These are phyloP conservation scores for Stigmatopora nigra DNA, from an alignment of 2,113 vertebrate species.

Conservation along the genomic window DNA sequence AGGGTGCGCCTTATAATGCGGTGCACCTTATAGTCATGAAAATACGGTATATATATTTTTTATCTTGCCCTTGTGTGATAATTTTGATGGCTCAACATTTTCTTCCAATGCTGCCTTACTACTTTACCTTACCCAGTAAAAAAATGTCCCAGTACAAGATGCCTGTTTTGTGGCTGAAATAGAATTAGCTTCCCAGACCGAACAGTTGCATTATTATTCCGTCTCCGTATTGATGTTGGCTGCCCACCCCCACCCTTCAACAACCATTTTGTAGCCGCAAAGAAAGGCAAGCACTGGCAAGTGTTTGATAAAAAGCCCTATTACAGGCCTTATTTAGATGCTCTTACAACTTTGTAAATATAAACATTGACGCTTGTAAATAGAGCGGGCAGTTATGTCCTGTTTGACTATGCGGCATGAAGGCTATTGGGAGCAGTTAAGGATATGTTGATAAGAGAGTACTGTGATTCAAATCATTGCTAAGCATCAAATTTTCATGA, in stretches of 20 bases:
- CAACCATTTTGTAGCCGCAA: conserved; percentile 21
- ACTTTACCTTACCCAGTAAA: conserved; percentile 16
- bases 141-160: conserved; percentile 24
- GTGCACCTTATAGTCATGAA: too few relatives aligned
- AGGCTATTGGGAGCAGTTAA: conserved; percentile 32
- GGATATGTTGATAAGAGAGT: conserved; percentile 13
- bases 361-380: conserved; percentile 12
- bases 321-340: conserved; percentile 34
- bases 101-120: conserved; percentile 11
- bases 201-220: conserved; percentile 27
- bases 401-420: conserved; percentile 22
- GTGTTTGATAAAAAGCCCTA: conserved; percentile 25
- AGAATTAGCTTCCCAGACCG: conserved; percentile 28
- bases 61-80: conserved; percentile 29
- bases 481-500: conserved; percentile 40
- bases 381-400: conserved; percentile 32
- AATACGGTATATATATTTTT: too few relatives aligned
- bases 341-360: conserved; percentile 30
- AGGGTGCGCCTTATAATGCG: too few relatives aligned
- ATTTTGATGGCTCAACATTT: conserved; percentile 34
- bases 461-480: conserved; percentile 45
- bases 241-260: not conserved
- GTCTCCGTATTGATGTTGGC: conserved; percentile 8
- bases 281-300: conserved; percentile 22
- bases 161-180: conserved; percentile 29